Conservation (phyloP, 2,113 vertebrate species). For the Pluvialis apricaria region DNA sequence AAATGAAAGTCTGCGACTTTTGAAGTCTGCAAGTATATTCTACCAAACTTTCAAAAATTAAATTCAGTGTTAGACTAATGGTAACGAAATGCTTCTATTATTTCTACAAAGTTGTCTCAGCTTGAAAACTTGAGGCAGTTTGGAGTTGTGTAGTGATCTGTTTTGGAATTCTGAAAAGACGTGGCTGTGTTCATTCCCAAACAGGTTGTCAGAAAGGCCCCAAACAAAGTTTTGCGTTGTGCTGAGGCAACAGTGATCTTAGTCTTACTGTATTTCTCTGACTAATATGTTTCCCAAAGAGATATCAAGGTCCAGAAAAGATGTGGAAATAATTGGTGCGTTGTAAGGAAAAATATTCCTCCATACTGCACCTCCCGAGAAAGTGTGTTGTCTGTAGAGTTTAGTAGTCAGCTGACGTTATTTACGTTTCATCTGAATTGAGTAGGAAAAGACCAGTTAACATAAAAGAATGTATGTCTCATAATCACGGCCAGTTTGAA, state of each 20-base stretch:
- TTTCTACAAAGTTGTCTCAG: background rate
- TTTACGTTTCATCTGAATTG: conserved; percentile 1
- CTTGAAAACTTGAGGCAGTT: background rate
- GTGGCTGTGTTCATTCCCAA: background rate
- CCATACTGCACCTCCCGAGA: background rate
- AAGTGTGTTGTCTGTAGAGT: background rate
- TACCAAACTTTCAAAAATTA: background rate
- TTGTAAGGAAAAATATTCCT: background rate
- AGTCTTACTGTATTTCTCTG: background rate
- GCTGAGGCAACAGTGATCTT: background rate
- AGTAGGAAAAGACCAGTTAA: background rate
- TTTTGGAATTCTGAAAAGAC: background rate
- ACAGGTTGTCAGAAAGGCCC: background rate
- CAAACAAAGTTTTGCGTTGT: background rate
- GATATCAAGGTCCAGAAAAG: background rate
- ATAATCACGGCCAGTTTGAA: background rate
- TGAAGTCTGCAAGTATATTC: background rate
- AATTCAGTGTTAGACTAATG: background rate
- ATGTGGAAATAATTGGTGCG: background rate
- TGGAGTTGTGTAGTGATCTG: background rate
- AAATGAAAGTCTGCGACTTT: background rate
- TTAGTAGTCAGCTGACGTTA: background rate
- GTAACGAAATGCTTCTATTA: background rate
- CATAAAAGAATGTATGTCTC: background rate
- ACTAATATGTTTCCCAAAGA: background rate